Base-by-base conservation (phyloP, 2,113 vertebrate species). In the Nestor notabilis region DNA sequence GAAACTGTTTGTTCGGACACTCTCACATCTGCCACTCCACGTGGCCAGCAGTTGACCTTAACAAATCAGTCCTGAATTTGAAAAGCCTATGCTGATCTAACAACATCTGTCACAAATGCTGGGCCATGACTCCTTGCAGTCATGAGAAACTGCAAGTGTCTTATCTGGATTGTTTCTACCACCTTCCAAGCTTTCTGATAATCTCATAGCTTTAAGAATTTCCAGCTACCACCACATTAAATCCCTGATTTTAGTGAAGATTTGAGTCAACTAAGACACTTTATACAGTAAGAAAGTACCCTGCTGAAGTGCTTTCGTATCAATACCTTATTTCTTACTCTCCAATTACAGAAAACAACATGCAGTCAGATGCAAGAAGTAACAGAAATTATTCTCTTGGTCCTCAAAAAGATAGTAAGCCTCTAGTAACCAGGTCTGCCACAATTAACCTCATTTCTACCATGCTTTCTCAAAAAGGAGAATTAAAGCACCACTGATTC, bases 81-180 rank as follows among this genome's bases (percentile, higher is more conserved):
- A 89, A 92, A 90, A 95, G 80, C 86, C 72, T 74, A 14, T 0
- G 6, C 64, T 87, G 93, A 95, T 78, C 68, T 83, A 93, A 76
- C 37, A 93, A 77, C 82, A 95, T 90, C 92, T 93, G 95, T 81
- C 94, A 95, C 92, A 66, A 90, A 53, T 72, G 93, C 86, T 95
- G 70, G 20, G 53, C 76, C 20, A 25, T 0, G 5, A 70, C 76
- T 84, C 52, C 77, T 50, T 66, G 35, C 64, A 83, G 61, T 9
- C 39, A 80, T 17, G 21, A 85, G 11, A 61, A 96, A 46, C 76
- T 83, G 33, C 79, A 79, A 91, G 23, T 35, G 28, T 50, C 60
- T 66, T 53, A 50, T 10, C 76, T 81, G 50, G 28, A 39, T 41
- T 52, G 60, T 28, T 89, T 61, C 49, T 56, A 47, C 18, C 10